Conservation (phyloP, 2,797 vertebrate species). For the Acanthurus leucopareius region DNA sequence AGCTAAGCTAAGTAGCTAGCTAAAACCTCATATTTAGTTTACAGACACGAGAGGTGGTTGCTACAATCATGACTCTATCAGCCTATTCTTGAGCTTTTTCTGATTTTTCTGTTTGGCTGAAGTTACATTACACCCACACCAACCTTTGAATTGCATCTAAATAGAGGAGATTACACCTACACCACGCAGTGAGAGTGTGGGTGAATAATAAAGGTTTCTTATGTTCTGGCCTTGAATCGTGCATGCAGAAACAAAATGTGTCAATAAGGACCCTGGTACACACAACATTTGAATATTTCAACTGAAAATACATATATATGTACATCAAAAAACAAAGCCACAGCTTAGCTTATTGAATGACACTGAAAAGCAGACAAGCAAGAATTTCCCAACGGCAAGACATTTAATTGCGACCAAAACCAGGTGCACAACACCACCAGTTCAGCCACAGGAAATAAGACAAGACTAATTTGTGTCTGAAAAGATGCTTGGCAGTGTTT, state of each 20-base stretch:
- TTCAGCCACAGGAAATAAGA: slow-evolving; percentile 47
- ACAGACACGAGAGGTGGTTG: background rate
- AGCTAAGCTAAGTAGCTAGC: background rate
- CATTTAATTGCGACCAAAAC: slow-evolving; percentile 18
- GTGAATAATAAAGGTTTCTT: slow-evolving; percentile 48
- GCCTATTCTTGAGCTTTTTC: slow-evolving; percentile 42
- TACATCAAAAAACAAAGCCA: background rate
- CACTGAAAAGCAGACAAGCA: slow-evolving; percentile 17
- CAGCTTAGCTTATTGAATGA: slow-evolving; percentile 1
- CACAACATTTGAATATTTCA: slow-evolving; percentile 9
- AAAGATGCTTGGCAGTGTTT: slow-evolving; percentile 35
- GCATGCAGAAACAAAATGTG: slow-evolving; percentile 5
- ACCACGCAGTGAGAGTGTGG: slow-evolving; percentile 43
- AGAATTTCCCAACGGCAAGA: slow-evolving; percentile 1
- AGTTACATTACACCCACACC: slow-evolving; percentile 65
- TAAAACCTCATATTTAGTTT: background rate
- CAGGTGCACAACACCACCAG: slow-evolving; percentile 36
- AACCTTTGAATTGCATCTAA: slow-evolving; percentile 64
- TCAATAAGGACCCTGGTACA: slow-evolving; percentile 2
- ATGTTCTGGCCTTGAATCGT: slow-evolving; percentile 43
- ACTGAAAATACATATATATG: background rate
- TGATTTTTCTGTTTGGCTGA: slow-evolving; percentile 52
- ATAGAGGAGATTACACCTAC: slow-evolving; percentile 66
- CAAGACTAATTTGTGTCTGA: slow-evolving; percentile 61
- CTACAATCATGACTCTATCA: slow-evolving; percentile 40